These are phyloP conservation scores for Aspidapion aeneum DNA, from an alignment of 2,888 invertebrate species.

Conservation along the genomic window DNA sequence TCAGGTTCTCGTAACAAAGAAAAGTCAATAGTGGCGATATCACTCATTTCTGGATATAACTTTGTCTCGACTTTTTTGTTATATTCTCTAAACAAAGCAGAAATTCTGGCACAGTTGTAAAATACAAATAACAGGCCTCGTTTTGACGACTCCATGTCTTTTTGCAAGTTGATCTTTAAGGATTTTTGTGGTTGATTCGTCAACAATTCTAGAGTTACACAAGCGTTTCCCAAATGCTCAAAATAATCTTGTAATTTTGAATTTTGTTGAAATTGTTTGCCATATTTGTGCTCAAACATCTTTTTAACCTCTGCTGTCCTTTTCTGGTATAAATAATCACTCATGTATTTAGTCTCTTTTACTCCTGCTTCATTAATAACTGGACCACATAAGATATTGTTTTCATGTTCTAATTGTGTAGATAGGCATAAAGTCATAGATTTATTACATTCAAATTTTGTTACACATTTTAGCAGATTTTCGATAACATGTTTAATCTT, in stretches of 20 bases:
- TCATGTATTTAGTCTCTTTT: slow-evolving; percentile 51
- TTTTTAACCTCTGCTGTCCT: slow-evolving; percentile 61
- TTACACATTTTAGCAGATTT: slow-evolving; percentile 45
- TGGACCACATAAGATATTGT: slow-evolving; percentile 54
- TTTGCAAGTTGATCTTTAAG: slow-evolving; percentile 50
- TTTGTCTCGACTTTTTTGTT: slow-evolving; percentile 53
- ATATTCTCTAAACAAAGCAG: slow-evolving; percentile 62
- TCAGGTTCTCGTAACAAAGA: slow-evolving; percentile 65
- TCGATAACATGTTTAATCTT: slow-evolving; percentile 42
- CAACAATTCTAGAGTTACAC: slow-evolving; percentile 64
- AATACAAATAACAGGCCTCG: slow-evolving; percentile 55
- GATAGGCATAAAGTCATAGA: slow-evolving; percentile 44
- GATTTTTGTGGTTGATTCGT: slow-evolving; percentile 62
- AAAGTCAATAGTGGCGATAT: slow-evolving; percentile 58
- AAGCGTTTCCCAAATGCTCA: slow-evolving; percentile 60
- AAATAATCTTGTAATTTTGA: slow-evolving; percentile 55
- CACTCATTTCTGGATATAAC: slow-evolving; percentile 59
- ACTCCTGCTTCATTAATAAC: slow-evolving; percentile 56
- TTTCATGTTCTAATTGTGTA: slow-evolving; percentile 40
- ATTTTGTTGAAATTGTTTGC: slow-evolving; percentile 52
- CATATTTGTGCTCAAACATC: slow-evolving; percentile 67
- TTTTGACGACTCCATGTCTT: background rate
- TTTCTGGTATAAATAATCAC: slow-evolving; percentile 55
- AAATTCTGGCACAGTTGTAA: slow-evolving; percentile 73
- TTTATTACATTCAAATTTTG: slow-evolving; percentile 41